Evolutionary conservation across 2,113 vertebrate species (phyloP), one percentile per base, ranked within the genome.

Genomic region (Plestiodon gilberti): DNA sequence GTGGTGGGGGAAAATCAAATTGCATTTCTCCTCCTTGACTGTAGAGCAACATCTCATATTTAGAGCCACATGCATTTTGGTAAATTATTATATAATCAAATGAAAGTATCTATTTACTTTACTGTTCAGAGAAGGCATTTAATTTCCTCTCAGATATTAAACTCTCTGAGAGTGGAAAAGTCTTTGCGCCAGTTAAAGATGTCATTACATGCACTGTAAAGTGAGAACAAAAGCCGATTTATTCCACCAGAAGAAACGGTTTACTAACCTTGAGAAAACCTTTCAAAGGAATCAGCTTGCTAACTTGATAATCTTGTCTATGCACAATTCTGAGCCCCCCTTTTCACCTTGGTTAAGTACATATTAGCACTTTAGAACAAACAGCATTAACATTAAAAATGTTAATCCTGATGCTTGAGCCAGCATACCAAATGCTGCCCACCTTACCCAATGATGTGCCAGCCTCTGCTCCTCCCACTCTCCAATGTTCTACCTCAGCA

Each of bases 131-230:
- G 14, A 77, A 88, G 82, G 2, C 62, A 73, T 30, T 84, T 65
- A 3, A 74, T 85, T 87, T 83, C 52, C 55, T 48, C 22, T 40
- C 59, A 8, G 3, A 35, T 33, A 25, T 22, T 35, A 81, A 86
- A 65, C 1, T 65, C n/a, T 59, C 81, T 81, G 25, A 87, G 74
- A 71, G 35, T 1, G n/a, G 25, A 18, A 3, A 57, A 64, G 83
- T 64, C 82, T 83, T 73, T 48, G 55, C 61, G 84, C 69, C 64
- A 43, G 89, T 64, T n/a, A 88, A 89, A 91, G 76, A 89, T 89
- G 40, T 13, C 61, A 10, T 84, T 85, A 84, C 9, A 69, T 35
- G 9, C 55, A 67, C 10, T 43, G 70, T 69, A 55, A 78, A 83
- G 82, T 23, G 38, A 55, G 64, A 57, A 81, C 70, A 74, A 59